phyloP scores from a whole-genome alignment of 2,113 vertebrate genomes.

The Rhinichthys klamathensis region DNA sequence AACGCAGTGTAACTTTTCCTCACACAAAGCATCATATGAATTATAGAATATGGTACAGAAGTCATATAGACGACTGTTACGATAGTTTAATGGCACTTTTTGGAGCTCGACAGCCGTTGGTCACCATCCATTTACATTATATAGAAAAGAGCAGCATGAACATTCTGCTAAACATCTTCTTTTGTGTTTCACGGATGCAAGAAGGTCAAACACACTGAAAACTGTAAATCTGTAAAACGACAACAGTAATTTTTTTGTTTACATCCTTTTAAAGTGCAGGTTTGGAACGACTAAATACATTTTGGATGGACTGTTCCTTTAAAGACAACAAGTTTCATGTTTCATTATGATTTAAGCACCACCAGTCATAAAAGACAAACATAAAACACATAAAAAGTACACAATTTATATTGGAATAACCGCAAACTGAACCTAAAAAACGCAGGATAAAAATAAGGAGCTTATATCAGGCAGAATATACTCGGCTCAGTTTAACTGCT shows the following conservation, averaged over 20 bases:
- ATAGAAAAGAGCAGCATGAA: neutral
- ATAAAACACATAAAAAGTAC: neutral
- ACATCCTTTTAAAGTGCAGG: neutral
- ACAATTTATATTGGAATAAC: neutral
- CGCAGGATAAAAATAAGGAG: neutral
- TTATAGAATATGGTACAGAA: too few species aligned
- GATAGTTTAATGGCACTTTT: too few species aligned
- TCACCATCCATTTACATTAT: neutral
- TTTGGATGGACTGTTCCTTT: neutral
- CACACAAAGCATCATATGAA: too few species aligned
- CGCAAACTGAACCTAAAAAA: conserved; percentile 1
- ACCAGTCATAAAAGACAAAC: neutral
- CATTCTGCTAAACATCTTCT: neutral
- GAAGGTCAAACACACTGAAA: neutral
- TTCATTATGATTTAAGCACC: neutral
- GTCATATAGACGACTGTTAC: too few species aligned
- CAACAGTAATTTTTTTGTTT: neutral
- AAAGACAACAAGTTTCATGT: neutral
- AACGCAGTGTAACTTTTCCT: too few species aligned
- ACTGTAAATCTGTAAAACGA: neutral
- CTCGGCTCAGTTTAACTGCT: neutral
- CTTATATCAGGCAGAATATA: neutral
- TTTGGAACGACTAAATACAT: neutral
- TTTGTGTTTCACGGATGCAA: neutral
- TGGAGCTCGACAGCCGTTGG: neutral